A percentile compares a stretch with the other conserved stretches of the same genome.
Evolutionary conservation across 2,113 vertebrate genomes (phyloP).

Genomic region (Pelmatolapia mariae): DNA sequence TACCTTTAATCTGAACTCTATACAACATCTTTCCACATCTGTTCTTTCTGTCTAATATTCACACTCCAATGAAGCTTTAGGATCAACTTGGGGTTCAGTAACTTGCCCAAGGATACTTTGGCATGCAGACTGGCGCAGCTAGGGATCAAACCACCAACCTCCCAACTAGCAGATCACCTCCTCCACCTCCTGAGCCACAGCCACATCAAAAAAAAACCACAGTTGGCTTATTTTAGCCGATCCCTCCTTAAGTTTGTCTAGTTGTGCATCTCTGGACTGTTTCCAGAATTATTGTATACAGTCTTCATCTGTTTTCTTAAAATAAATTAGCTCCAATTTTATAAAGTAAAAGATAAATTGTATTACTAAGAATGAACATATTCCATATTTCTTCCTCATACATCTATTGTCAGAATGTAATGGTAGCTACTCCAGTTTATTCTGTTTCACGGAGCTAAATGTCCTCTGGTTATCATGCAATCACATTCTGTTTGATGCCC

Average conservation of each 20-base stretch:
- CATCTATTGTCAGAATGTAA: background rate
- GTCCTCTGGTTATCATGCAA: background rate
- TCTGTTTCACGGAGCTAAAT: background rate
- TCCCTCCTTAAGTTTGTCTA: background rate
- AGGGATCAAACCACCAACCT: background rate
- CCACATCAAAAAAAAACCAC: background rate
- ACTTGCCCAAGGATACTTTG: background rate
- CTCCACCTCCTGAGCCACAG: background rate
- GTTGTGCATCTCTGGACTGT: background rate
- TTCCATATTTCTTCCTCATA: background rate
- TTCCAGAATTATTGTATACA: background rate
- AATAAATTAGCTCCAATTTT: background rate
- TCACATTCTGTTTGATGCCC: background rate
- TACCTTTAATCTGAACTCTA: background rate
- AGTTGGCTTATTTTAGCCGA: accelerated
- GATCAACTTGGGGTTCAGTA: background rate
- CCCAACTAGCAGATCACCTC: background rate
- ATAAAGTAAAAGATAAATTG: background rate
- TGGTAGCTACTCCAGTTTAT: background rate
- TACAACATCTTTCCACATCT: background rate
- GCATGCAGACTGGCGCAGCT: background rate
- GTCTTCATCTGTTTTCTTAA: background rate
- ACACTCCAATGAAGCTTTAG: background rate
- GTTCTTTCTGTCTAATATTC: background rate
- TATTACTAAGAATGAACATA: background rate